These are phyloP conservation scores for Nycticorax nycticorax DNA, from an alignment of 2,113 vertebrate genomes.

Conservation along the genomic window DNA sequence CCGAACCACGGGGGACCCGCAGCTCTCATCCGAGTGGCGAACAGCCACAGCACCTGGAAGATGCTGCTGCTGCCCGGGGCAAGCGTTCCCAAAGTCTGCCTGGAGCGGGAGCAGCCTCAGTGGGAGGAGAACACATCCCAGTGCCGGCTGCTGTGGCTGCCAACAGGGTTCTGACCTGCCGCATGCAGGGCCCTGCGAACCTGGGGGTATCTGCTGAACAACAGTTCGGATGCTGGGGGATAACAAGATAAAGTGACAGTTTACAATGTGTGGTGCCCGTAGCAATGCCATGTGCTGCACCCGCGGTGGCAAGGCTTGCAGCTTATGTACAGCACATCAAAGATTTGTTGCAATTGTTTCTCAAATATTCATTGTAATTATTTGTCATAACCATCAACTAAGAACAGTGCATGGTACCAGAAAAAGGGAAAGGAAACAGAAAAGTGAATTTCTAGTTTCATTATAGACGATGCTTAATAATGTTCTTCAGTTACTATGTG, in stretches of 20 bases:
- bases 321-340: background rate
- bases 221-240: background rate
- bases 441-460: background rate
- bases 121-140: background rate
- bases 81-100: fast-evolving
- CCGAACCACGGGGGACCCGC: background rate
- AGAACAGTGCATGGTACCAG: background rate
- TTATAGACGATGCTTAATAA: background rate
- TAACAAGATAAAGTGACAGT: fast-evolving
- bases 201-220: background rate
- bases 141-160: background rate
- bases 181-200: background rate
- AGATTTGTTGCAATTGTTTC: background rate
- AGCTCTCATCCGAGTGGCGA: fast-evolving
- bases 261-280: fast-evolving
- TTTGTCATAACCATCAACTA: background rate
- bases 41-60: too few relatives aligned
- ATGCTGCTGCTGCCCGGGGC: background rate
- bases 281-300: fast-evolving
- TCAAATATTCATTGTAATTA: background rate
- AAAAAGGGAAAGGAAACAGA: background rate
- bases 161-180: background rate
- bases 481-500: background rate
- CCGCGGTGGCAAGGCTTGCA: background rate
- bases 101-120: background rate